Conservation (phyloP, 2,888 invertebrate species). For the Nemoura dubitans region DNA sequence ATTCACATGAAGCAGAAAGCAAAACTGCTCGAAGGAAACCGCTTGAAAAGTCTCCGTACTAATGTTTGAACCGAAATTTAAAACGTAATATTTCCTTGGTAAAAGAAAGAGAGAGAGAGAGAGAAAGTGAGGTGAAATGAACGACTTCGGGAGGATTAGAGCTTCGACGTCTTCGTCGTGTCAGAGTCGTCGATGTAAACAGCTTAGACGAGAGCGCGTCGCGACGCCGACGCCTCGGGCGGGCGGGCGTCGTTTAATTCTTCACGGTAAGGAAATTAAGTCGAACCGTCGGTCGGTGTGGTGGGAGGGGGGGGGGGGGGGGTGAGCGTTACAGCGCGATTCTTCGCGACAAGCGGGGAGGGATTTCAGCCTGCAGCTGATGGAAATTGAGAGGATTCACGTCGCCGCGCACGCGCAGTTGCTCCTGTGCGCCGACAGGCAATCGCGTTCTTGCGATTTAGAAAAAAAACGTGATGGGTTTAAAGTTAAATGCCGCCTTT, state of each 20-base stretch:
- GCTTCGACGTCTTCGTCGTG: neutral
- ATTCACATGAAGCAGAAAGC: too few relatives aligned
- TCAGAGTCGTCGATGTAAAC: neutral
- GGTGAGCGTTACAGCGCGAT: neutral
- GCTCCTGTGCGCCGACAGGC: too few relatives aligned
- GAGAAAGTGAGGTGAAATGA: neutral
- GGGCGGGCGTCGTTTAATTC: slow-evolving; percentile 27
- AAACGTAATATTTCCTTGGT: too few relatives aligned
- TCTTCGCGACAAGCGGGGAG: neutral
- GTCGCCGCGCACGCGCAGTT: too few relatives aligned
- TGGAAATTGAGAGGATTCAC: too few relatives aligned
- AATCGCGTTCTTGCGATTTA: too few relatives aligned
- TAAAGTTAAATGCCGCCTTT: too few relatives aligned
- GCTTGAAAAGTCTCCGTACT: too few relatives aligned
- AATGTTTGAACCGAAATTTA: too few relatives aligned
- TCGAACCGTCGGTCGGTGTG: neutral
- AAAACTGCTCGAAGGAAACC: too few relatives aligned
- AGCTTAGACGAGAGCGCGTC: neutral
- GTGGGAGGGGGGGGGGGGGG: neutral
- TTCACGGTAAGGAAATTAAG: slow-evolving; percentile 18
- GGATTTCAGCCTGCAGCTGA: neutral
- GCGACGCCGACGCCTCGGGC: neutral
- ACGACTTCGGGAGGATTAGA: neutral
- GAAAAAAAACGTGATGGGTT: too few relatives aligned
- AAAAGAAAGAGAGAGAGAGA: neutral